Evolutionary conservation across 2,797 vertebrate species (phyloP).

Genomic region (Graptemys geographica): DNA sequence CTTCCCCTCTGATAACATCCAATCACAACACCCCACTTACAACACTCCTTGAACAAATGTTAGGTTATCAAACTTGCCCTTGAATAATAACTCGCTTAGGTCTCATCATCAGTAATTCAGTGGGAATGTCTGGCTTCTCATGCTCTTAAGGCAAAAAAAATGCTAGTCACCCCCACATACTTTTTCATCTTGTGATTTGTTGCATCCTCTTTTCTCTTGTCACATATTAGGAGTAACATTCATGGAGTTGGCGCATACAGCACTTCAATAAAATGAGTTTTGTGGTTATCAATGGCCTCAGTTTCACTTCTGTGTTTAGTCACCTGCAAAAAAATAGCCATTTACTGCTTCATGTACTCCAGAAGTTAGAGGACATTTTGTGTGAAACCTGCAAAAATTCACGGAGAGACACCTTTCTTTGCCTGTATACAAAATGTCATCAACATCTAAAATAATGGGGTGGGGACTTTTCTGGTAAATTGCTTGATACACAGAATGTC

Average conservation of each 20-base stretch:
- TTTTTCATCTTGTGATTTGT: not conserved
- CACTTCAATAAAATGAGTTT: conserved; percentile 4
- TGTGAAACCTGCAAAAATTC: not conserved
- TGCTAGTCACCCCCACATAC: not conserved
- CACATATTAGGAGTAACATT: not conserved
- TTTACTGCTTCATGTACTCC: not conserved
- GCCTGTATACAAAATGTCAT: not conserved
- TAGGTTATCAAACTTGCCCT: conserved; percentile 20
- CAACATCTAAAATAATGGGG: not conserved
- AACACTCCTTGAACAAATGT: not conserved
- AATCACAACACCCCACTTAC: not conserved
- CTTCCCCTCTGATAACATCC: not conserved
- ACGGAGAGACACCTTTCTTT: not conserved
- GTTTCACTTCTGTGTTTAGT: conserved; percentile 38
- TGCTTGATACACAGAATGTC: not conserved
- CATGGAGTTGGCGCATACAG: not conserved
- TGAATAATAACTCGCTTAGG: not conserved
- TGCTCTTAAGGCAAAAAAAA: not conserved
- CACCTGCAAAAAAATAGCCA: not conserved
- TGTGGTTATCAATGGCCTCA: not conserved
- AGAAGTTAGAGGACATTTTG: not conserved
- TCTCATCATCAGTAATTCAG: not conserved
- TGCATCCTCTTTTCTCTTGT: not conserved
- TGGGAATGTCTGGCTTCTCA: not conserved
- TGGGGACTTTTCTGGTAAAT: not conserved